Evolutionary conservation across 2,113 vertebrate species (phyloP).

Genomic region (Tragelaphus imberbis): DNA sequence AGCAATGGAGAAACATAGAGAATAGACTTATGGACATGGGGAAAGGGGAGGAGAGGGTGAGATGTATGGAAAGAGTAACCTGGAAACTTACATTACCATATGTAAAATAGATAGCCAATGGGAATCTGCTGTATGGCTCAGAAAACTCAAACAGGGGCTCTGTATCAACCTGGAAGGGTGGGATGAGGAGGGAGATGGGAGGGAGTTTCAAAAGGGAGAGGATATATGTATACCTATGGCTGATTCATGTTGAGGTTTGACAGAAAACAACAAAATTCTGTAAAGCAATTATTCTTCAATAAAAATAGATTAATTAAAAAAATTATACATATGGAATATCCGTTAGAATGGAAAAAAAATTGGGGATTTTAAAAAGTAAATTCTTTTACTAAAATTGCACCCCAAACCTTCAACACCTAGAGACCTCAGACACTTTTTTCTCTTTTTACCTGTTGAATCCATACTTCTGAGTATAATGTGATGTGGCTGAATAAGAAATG

Average conservation of each 20-base stretch:
- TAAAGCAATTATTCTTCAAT: not conserved
- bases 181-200: not conserved
- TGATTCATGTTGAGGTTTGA: not conserved
- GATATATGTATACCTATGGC: not conserved
- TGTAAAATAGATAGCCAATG: not conserved
- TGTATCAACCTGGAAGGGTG: not conserved
- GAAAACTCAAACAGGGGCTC: not conserved
- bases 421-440: not conserved
- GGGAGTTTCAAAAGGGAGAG: not conserved
- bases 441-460: not conserved
- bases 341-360: not conserved
- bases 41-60: not conserved
- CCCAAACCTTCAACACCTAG: not conserved
- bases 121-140: not conserved
- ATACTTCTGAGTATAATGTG: not conserved
- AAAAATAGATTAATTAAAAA: not conserved
- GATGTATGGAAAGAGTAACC: not conserved
- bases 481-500: not conserved
- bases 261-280: not conserved
- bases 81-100: not conserved
- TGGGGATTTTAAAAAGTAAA: not conserved
- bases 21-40: not conserved
- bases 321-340: not conserved
- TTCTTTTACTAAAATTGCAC: not conserved
- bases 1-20: not conserved